phyloP scores from a whole-genome alignment of 1,140 invertebrate species.

The Hydropsyche tenuis region DNA sequence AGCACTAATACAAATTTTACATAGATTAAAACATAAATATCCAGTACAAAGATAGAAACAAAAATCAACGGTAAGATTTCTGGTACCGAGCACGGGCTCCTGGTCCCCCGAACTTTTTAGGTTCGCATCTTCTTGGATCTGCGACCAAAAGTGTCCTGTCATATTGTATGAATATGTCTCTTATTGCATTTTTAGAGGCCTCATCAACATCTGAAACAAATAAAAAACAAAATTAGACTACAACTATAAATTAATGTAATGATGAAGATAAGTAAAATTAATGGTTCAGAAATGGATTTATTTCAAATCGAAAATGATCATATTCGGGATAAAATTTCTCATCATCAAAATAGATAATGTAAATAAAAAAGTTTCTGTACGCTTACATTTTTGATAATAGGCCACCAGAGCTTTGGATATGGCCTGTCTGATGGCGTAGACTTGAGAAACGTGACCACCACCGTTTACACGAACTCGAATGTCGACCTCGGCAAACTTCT shows the following conservation, averaged over 20 bases:
- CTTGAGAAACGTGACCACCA: constrained; percentile 98
- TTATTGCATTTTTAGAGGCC: constrained; percentile 98
- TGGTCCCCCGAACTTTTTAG: constrained; percentile 99
- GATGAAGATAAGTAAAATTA: neutral
- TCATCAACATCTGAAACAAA: constrained; percentile 93
- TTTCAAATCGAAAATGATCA: constrained; percentile 52
- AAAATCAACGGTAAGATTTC: constrained; percentile 91
- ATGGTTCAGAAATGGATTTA: constrained; percentile 41
- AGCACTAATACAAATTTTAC: no score
- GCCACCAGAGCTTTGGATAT: constrained; percentile 97
- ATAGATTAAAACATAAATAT: constrained; percentile 1
- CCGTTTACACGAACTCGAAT: constrained; percentile 97
- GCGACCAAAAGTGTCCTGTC: constrained; percentile 97
- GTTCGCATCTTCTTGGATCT: constrained; percentile 97
- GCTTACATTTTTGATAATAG: constrained; percentile 99
- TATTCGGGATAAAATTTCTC: constrained; percentile 49
- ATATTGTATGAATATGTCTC: constrained; percentile 97
- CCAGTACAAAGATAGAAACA: neutral
- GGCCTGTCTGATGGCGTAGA: constrained; percentile 98
- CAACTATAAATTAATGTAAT: constrained; percentile 21
- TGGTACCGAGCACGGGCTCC: constrained; percentile 99
- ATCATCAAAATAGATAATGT: constrained; percentile 36
- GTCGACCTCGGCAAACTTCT: constrained; percentile 94
- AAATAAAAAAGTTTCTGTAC: constrained; percentile 52
- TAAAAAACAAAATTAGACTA: constrained; percentile 29